phyloP scores from a whole-genome alignment of 1,140 invertebrate genomes.

The Aporrectodea caliginosa region DNA sequence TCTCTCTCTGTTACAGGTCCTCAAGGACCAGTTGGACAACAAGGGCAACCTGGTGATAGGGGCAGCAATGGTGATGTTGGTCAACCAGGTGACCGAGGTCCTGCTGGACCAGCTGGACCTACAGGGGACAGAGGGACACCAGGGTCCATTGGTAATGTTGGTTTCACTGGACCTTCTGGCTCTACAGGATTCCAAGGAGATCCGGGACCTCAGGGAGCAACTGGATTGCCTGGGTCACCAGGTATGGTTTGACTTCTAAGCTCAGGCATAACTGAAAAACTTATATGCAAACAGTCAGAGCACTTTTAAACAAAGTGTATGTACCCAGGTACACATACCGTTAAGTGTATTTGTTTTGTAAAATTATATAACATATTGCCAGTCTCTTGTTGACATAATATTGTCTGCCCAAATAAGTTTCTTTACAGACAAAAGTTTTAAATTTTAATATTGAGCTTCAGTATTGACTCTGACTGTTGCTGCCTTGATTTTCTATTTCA shows the following conservation, averaged over 20 bases:
- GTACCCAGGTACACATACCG: conserved; percentile 75
- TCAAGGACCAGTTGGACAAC: conserved; percentile 2
- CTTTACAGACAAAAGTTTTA: too few species aligned
- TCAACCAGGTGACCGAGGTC: conserved; percentile 6
- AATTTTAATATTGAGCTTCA: too few species aligned
- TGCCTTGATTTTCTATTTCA: too few species aligned
- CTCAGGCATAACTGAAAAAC: not conserved
- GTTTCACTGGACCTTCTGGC: conserved; percentile 13
- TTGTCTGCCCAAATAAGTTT: not conserved
- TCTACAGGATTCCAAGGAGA: not conserved
- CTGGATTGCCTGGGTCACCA: conserved; percentile 6
- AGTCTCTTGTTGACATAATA: not conserved
- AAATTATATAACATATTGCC: not conserved
- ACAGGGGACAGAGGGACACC: conserved; percentile 21
- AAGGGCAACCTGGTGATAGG: conserved; percentile 9
- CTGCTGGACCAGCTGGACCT: conserved; percentile 17
- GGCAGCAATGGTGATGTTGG: not conserved
- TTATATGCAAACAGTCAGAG: conserved; percentile 64
- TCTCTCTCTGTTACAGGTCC: not conserved
- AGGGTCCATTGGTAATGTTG: conserved; percentile 14
- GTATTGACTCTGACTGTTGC: too few species aligned
- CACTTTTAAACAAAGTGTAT: conserved; percentile 64
- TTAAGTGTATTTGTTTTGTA: not conserved
- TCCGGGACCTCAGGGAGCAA: not conserved
- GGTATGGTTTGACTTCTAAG: not conserved